These are phyloP conservation scores for Microctonus brassicae DNA, from an alignment of 2,888 invertebrate genomes.

Conservation along the genomic window DNA sequence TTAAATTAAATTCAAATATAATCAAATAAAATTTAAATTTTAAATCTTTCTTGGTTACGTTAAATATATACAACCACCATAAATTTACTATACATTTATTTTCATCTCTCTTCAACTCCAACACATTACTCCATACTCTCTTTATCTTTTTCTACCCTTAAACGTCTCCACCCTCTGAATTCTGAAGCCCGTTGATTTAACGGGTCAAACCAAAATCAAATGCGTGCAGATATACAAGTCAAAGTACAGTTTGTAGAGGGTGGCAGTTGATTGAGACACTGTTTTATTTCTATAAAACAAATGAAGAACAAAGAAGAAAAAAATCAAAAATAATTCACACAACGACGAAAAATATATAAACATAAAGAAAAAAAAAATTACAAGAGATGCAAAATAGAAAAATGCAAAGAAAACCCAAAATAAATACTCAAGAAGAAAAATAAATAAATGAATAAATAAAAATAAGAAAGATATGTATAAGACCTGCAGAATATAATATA, in stretches of 20 bases:
- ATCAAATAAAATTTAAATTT: slow-evolving; percentile 71
- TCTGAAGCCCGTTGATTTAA: slow-evolving; percentile 59
- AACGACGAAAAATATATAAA: no score
- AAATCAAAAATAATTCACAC: no score
- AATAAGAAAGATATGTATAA: background rate
- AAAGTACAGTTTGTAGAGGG: slow-evolving; percentile 10
- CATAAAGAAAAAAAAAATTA: no score
- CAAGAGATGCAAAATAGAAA: no score
- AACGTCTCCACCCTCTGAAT: slow-evolving; percentile 45
- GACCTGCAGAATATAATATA: slow-evolving; percentile 14
- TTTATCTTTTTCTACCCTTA: slow-evolving; percentile 20
- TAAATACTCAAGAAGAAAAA: no score
- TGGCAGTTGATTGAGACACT: slow-evolving; percentile 54
- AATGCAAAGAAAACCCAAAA: no score
- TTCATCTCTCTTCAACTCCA: slow-evolving; percentile 27
- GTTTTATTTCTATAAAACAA: slow-evolving; percentile 62
- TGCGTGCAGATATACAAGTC: slow-evolving; percentile 16
- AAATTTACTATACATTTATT: slow-evolving; percentile 39
- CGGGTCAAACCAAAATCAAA: slow-evolving; percentile 61
- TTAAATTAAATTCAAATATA: slow-evolving; percentile 70
- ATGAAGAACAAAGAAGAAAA: background rate
- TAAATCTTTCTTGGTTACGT: slow-evolving; percentile 60
- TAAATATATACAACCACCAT: slow-evolving; percentile 36
- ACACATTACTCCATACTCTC: background rate
- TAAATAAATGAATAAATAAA: no score